Percentiles rank a stretch among this genome's conserved stretches.
Conservation (phyloP, 2,888 invertebrate species). For the Drosophila testacea region DNA sequence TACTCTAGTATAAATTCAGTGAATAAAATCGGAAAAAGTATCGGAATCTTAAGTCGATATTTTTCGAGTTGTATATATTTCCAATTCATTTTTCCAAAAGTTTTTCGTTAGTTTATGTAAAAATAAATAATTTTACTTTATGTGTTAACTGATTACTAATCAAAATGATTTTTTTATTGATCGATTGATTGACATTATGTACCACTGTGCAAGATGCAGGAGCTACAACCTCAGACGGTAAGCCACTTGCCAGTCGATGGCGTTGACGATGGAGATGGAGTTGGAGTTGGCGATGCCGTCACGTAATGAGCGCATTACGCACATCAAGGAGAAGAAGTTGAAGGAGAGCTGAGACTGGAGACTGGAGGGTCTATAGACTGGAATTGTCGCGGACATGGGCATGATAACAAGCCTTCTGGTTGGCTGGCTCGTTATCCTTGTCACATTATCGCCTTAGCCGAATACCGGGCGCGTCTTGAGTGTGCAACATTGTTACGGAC, state of each 20-base stretch:
- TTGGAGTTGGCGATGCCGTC: constrained; percentile 57
- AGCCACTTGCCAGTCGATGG: constrained; percentile 52
- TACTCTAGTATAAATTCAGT: too few species aligned
- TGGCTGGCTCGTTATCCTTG: constrained; percentile 75
- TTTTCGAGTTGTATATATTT: too few species aligned
- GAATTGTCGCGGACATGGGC: constrained; percentile 35
- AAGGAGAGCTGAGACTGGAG: not conserved
- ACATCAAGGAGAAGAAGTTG: constrained; percentile 22
- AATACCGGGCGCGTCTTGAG: constrained; percentile 73
- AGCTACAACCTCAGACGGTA: constrained; percentile 17
- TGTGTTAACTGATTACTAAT: too few species aligned
- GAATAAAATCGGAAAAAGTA: too few species aligned
- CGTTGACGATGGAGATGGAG: constrained; percentile 29
- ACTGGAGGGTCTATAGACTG: constrained; percentile 7
- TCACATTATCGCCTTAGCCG: constrained; percentile 79
- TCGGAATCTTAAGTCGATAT: too few species aligned
- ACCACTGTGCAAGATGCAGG: constrained; percentile 9
- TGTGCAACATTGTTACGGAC: constrained; percentile 76
- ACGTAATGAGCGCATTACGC: constrained; percentile 80
- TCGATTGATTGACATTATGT: not conserved
- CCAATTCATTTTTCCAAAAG: too few species aligned
- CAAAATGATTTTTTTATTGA: not conserved
- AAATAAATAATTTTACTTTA: too few species aligned
- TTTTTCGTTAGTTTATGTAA: too few species aligned
- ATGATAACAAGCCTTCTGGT: constrained; percentile 62